Conservation (phyloP, 2,113 vertebrate genomes). For the Etheostoma cragini region DNA sequence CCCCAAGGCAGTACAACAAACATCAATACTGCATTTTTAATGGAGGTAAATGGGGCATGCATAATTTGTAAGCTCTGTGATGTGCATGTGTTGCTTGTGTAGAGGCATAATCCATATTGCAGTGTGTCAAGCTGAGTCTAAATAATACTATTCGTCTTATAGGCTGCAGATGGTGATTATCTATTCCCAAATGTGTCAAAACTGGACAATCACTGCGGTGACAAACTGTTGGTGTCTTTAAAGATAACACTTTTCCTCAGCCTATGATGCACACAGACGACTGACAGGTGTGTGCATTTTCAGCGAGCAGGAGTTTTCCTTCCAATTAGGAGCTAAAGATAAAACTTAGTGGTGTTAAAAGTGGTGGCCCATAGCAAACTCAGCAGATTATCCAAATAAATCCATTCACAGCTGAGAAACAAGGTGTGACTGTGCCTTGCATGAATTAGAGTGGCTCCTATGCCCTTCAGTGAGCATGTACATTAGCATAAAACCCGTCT, state of each 20-base stretch:
- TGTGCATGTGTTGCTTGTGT: constrained; percentile 41
- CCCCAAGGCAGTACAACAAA: constrained; percentile 62
- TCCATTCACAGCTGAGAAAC: neutral
- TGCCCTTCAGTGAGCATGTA: neutral
- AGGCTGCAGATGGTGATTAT: constrained; percentile 35
- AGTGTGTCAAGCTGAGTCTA: constrained; percentile 24
- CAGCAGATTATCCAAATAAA: constrained; percentile 11
- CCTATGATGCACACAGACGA: neutral
- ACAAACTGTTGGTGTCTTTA: neutral
- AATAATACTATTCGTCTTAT: constrained; percentile 18
- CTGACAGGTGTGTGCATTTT: neutral
- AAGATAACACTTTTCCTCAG: neutral
- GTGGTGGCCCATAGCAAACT: neutral
- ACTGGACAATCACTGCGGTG: constrained; percentile 10
- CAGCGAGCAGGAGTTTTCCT: neutral
- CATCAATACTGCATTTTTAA: constrained; percentile 74
- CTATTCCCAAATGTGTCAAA: neutral
- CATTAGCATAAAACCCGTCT: neutral
- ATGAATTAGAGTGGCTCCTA: neutral
- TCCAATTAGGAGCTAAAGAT: neutral
- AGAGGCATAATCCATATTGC: constrained; percentile 42
- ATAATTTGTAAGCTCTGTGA: constrained; percentile 56
- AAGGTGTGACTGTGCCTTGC: neutral
- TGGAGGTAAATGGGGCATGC: constrained; percentile 56
- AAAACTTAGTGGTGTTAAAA: neutral